Evolutionary conservation across 2,888 invertebrate genomes (phyloP), one percentile per base, ranked within the genome.

Genomic region (Caenorhabditis wallacei): DNA sequence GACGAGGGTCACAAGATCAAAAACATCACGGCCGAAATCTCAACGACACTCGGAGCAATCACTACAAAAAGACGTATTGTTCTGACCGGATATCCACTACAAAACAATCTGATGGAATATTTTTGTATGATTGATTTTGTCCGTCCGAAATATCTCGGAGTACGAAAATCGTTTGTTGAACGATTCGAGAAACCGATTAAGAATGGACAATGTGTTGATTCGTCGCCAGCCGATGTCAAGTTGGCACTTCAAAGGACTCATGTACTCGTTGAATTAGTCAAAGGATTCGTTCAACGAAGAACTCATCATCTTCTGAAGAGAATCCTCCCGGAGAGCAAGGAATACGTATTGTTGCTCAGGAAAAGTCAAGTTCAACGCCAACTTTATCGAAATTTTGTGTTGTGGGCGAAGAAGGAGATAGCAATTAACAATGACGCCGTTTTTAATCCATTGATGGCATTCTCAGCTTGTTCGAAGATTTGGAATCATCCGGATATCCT

Each of bases 181-280:
- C 98, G 98, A 97, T 99, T 99, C 92, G 98, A 98, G 92, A 94
- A 97, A 16, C 99, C 99, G 0, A 99, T 99, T 89, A 97, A 96
- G 93, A 98, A 98, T 92, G 99, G 98, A 0, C 98, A 98, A 93
- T 98, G 98, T 93, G 95, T 96, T 46, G 98, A 99, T 93, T 97
- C 97, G 20, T 98, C 98, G 0, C 16, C 53, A 37, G 95, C 96
- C 88, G 99, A 99, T 92, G 95, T 96, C 81, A 94, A 96, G 88
- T 93, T 98, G 13, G 98, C 99, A 97, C 94, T 97, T 70, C 97
- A 96, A 91, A 93, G 98, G 71, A 97, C 98, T 0, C 98, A 99
- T 92, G 98, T 99, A 0, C 93, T 99, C 64, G 97, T 98, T 92
- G 96, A 96, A 0, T 93, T 98, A 46, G 94, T 99, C 18, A 95